Conservation (phyloP, 2,113 vertebrate genomes). For the Microcebus tavaratra region DNA sequence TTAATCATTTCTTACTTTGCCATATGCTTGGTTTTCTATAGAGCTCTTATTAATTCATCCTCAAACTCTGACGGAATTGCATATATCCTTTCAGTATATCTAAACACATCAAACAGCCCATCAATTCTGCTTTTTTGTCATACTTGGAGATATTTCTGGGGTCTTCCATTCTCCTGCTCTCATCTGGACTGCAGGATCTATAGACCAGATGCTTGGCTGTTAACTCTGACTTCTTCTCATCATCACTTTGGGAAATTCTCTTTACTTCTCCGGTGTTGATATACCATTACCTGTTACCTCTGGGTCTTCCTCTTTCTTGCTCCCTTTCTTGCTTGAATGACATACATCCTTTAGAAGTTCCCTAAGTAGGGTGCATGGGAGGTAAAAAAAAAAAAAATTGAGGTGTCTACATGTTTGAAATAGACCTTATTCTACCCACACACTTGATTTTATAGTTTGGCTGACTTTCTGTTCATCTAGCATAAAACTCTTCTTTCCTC, state of each 20-base stretch:
- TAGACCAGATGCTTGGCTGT: background rate
- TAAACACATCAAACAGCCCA: background rate
- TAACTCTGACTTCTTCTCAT: background rate
- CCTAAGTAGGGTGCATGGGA: background rate
- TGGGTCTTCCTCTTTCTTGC: background rate
- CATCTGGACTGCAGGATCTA: background rate
- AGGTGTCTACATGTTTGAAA: background rate
- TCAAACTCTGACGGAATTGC: background rate
- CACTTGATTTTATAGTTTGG: constrained; percentile 43
- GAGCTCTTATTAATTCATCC: background rate
- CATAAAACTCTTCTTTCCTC: constrained; percentile 19
- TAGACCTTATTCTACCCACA: constrained; percentile 26
- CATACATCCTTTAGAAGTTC: background rate
- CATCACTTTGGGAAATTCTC: background rate
- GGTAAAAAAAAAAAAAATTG: background rate
- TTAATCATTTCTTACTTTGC: background rate
- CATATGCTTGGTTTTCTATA: background rate
- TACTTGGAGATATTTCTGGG: background rate
- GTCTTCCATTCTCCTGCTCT: background rate
- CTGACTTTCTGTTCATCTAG: background rate
- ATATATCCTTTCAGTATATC: background rate
- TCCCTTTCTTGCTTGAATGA: background rate
- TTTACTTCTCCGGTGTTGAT: background rate
- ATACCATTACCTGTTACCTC: background rate
- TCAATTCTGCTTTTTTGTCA: background rate